Evolutionary conservation across 2,113 vertebrate genomes (phyloP).

Genomic region (Saccopteryx leptura): DNA sequence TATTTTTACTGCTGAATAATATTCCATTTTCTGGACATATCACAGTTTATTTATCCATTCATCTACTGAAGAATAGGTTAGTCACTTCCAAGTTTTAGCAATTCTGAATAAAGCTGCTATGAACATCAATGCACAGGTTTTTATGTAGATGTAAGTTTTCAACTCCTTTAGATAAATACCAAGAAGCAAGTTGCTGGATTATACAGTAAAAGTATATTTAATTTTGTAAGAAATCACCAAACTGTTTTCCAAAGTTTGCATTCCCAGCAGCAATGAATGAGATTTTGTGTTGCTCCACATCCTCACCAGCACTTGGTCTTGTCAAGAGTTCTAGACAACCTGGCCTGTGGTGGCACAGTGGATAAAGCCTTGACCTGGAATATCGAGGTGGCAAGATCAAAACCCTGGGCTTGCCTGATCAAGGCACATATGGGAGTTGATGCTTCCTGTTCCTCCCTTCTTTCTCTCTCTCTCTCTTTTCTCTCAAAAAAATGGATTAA

Average conservation of each 20-base stretch:
- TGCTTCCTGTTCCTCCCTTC: no score
- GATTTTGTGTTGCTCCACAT: neutral
- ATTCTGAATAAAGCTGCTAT: slow-evolving; percentile 3
- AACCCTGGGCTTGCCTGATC: no score
- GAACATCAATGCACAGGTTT: neutral
- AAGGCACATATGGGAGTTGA: no score
- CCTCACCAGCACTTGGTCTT: neutral
- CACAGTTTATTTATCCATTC: neutral
- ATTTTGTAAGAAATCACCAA: slow-evolving; percentile 4
- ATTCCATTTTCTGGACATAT: neutral
- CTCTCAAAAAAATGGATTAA: no score
- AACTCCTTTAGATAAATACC: slow-evolving; percentile 1
- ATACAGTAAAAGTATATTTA: slow-evolving; percentile 1
- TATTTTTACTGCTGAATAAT: neutral
- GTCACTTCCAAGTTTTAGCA: neutral
- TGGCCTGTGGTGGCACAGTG: no score
- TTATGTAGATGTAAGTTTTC: neutral
- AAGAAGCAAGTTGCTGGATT: neutral
- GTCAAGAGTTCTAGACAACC: neutral
- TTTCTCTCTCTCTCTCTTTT: no score
- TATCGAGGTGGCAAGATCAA: no score
- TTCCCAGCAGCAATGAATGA: neutral
- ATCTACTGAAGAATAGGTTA: neutral
- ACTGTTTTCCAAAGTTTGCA: neutral
- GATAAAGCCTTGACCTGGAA: no score